phyloP scores from a whole-genome alignment of 2,888 invertebrate genomes.

The Stegophylla sp. region DNA sequence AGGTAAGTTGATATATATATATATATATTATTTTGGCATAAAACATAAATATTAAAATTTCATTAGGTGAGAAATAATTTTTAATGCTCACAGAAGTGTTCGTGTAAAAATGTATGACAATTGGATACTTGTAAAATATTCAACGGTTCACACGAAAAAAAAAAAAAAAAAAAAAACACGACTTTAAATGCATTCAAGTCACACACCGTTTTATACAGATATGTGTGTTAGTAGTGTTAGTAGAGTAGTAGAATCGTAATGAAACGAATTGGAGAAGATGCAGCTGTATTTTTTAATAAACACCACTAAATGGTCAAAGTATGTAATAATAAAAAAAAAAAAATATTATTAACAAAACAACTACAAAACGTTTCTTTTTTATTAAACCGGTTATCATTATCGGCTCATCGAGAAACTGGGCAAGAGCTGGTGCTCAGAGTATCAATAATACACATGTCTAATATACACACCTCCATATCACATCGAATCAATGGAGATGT shows the following conservation, averaged over 20 bases:
- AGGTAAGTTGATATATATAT: too few species aligned
- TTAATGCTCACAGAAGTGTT: too few species aligned
- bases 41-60: too few species aligned
- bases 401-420: neutral
- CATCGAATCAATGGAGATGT: slow-evolving; percentile 8
- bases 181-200: neutral
- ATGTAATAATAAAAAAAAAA: too few species aligned
- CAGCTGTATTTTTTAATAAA: neutral
- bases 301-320: slow-evolving; percentile 1
- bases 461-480: neutral
- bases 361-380: neutral
- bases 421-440: slow-evolving; percentile 26
- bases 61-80: too few species aligned
- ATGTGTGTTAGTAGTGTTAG: neutral
- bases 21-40: too few species aligned
- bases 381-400: slow-evolving; percentile 35
- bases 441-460: slow-evolving; percentile 12
- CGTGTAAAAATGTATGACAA: too few species aligned
- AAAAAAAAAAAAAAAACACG: too few species aligned
- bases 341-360: slow-evolving; percentile 17
- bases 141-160: neutral
- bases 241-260: neutral
- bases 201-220: slow-evolving; percentile 10
- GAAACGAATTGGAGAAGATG: slow-evolving; percentile 5
- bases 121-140: too few species aligned